phyloP scores from a whole-genome alignment of 2,888 invertebrate genomes.

The Drosophila diplacantha region DNA sequence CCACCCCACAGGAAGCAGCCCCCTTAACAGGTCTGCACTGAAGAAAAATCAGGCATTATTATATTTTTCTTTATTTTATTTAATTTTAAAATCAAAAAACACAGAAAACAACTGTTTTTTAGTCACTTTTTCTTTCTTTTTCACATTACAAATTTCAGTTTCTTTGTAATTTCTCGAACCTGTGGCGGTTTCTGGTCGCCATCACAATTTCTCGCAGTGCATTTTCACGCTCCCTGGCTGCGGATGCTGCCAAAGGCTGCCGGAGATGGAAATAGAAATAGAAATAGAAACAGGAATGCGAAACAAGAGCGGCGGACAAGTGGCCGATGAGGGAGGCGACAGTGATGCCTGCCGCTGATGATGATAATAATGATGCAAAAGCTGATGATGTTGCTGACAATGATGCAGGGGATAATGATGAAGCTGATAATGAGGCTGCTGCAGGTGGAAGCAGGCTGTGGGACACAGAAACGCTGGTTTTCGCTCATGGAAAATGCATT shows the following conservation, averaged over 20 bases:
- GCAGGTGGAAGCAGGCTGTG: not conserved
- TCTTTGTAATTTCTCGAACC: not conserved
- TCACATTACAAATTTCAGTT: not conserved
- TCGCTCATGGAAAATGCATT: conserved; percentile 53
- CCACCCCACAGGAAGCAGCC: not conserved
- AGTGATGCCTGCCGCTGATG: not conserved
- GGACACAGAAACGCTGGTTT: not conserved
- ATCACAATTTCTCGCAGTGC: not conserved
- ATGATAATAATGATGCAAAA: not conserved
- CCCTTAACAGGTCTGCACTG: not conserved
- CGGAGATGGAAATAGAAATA: conserved; percentile 26
- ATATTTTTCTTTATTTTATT: not conserved
- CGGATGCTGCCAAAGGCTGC: conserved; percentile 25
- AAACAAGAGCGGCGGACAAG: conserved; percentile 23
- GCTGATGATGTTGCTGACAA: not conserved
- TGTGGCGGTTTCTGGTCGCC: not conserved
- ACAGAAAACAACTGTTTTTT: no score
- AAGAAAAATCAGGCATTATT: not conserved
- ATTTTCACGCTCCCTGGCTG: not conserved
- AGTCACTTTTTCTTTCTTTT: no score
- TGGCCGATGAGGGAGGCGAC: conserved; percentile 28
- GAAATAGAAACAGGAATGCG: conserved; percentile 26
- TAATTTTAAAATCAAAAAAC: not conserved
- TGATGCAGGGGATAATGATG: not conserved
- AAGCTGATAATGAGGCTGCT: not conserved